Conservation (phyloP, 2,888 invertebrate genomes). For the Tinea pellionella region DNA sequence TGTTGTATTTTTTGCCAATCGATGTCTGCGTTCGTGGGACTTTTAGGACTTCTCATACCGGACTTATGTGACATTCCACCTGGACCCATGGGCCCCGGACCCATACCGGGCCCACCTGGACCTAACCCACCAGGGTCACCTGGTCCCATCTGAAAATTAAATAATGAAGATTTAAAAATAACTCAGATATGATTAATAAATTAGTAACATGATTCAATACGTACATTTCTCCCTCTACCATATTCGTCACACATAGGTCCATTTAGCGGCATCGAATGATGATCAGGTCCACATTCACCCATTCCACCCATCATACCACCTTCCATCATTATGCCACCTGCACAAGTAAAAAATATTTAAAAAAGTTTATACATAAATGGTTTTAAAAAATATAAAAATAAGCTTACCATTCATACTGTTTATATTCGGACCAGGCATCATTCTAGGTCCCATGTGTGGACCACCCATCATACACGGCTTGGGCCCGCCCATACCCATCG, state of each 20-base stretch:
- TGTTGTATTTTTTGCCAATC: conserved; percentile 94
- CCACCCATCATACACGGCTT: conserved; percentile 67
- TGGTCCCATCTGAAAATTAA: conserved; percentile 48
- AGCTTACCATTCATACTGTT: conserved; percentile 62
- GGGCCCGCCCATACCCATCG: conserved; percentile 65
- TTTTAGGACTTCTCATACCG: conserved; percentile 51
- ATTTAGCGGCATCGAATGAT: conserved; percentile 50
- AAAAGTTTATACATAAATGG: background rate
- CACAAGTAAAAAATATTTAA: conserved; percentile 5
- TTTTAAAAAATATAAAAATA: background rate
- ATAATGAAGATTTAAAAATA: background rate
- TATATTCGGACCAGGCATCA: conserved; percentile 64
- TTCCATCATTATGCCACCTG: conserved; percentile 67
- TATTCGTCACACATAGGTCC: conserved; percentile 65
- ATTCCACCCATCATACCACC: conserved; percentile 57
- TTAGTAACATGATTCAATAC: conserved; percentile 21
- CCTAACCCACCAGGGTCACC: conserved; percentile 57
- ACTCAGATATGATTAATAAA: background rate
- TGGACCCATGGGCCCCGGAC: conserved; percentile 22
- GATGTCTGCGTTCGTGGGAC: conserved; percentile 67
- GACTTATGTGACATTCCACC: conserved; percentile 29
- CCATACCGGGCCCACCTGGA: conserved; percentile 24
- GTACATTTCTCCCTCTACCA: conserved; percentile 50
- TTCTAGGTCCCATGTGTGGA: conserved; percentile 62
- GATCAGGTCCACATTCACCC: conserved; percentile 58